Conservation (phyloP, 2,888 invertebrate species). For the Campoletis raptor region DNA sequence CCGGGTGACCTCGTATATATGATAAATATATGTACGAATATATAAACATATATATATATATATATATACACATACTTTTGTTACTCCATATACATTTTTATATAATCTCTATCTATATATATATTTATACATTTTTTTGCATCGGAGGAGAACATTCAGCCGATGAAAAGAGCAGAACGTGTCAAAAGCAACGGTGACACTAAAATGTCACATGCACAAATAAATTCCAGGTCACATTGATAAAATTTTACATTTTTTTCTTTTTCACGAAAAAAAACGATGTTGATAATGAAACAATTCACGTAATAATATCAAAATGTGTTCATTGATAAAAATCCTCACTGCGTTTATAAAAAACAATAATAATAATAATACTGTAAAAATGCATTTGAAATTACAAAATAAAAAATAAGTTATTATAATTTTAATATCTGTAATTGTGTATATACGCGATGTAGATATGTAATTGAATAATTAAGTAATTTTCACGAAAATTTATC, state of each 20-base stretch:
- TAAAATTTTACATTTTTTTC: conserved; percentile 23
- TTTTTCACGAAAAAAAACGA: too few relatives aligned
- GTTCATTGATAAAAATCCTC: background rate
- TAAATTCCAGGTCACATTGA: conserved; percentile 8
- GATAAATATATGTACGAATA: conserved; percentile 28
- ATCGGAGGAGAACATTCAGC: background rate
- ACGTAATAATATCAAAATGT: background rate
- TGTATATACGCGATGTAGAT: background rate
- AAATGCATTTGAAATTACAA: background rate
- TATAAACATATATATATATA: background rate
- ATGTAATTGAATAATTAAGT: conserved; percentile 34
- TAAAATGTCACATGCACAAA: conserved; percentile 15
- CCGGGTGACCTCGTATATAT: conserved; percentile 56
- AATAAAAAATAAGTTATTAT: background rate
- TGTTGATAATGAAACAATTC: background rate
- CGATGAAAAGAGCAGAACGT: conserved; percentile 31
- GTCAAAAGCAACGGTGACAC: conserved; percentile 45
- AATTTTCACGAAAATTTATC: conserved; percentile 17
- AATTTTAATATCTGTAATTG: background rate
- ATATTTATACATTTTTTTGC: conserved; percentile 6
- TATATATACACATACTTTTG: background rate
- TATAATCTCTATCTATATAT: background rate
- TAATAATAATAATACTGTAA: background rate
- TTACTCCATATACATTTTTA: background rate
- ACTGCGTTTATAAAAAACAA: background rate